Percentiles rank a stretch among this genome's conserved stretches.
phyloP scores from a whole-genome alignment of 2,797 vertebrate species.

The Anguilla obscura region DNA sequence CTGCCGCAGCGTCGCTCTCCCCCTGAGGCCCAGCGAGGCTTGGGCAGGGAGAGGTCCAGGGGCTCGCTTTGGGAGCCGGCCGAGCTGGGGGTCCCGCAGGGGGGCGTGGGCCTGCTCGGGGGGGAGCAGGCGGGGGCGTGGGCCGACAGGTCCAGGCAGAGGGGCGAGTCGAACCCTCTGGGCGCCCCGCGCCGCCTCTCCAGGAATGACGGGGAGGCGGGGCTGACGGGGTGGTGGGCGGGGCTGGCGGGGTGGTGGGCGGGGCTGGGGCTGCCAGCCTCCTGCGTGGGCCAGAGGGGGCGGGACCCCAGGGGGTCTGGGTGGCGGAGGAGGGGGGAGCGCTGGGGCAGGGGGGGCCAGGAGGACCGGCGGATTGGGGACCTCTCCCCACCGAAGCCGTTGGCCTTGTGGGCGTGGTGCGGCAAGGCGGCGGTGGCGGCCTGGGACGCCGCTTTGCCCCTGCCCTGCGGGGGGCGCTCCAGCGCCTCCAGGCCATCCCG shows the following conservation, averaged over 20 bases:
- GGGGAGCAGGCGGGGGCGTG: slow-evolving; percentile 48
- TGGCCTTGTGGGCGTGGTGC: slow-evolving; percentile 57
- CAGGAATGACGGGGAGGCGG: slow-evolving; percentile 54
- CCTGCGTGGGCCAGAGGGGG: slow-evolving; percentile 60
- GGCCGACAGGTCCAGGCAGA: slow-evolving; percentile 60
- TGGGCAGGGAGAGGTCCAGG: slow-evolving; percentile 77
- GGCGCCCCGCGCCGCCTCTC: slow-evolving; percentile 58
- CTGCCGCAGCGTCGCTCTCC: slow-evolving; percentile 53
- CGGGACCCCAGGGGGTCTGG: slow-evolving; percentile 50
- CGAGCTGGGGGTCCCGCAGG: neutral
- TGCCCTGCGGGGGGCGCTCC: slow-evolving; percentile 53
- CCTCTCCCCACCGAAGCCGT: slow-evolving; percentile 59
- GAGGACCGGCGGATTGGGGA: slow-evolving; percentile 61
- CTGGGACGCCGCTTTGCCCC: slow-evolving; percentile 57
- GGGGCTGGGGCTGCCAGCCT: slow-evolving; percentile 54
- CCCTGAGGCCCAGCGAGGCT: slow-evolving; percentile 46
- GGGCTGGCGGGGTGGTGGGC: slow-evolving; percentile 51
- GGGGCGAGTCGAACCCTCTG: slow-evolving; percentile 60
- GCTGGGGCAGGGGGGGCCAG: slow-evolving; percentile 69
- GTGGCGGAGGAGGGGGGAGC: slow-evolving; percentile 59
- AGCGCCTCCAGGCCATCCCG: slow-evolving; percentile 52
- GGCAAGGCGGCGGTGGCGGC: slow-evolving; percentile 37
- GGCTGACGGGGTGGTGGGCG: slow-evolving; percentile 48
- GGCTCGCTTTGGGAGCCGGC: slow-evolving; percentile 67
- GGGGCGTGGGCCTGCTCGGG: slow-evolving; percentile 39